Percentiles rank a stretch among this genome's conserved stretches.
These are phyloP conservation scores for Caenorhabditis remanei DNA, from an alignment of 1,140 invertebrate species.

Conservation along the genomic window DNA sequence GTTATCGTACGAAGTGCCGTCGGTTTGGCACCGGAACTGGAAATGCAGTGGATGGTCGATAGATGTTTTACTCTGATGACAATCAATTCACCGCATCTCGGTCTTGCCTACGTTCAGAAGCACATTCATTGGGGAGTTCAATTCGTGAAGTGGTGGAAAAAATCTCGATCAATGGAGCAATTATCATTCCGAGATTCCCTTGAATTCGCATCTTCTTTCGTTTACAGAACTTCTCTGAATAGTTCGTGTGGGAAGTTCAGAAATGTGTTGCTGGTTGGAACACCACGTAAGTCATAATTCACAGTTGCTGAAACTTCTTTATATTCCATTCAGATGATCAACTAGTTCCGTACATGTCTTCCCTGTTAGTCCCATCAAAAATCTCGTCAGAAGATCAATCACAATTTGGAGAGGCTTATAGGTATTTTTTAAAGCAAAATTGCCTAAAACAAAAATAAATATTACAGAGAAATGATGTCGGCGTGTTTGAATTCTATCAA, in stretches of 20 bases:
- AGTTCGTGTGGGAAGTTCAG: constrained; percentile 63
- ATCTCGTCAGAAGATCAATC: constrained; percentile 50
- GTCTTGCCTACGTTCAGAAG: constrained; percentile 59
- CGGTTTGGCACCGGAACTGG: constrained; percentile 45
- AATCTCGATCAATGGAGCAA: constrained; percentile 64
- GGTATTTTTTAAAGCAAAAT: background rate
- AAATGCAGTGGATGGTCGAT: constrained; percentile 45
- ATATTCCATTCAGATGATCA: constrained; percentile 39
- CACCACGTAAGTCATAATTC: constrained; percentile 29
- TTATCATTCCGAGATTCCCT: constrained; percentile 61
- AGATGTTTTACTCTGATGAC: constrained; percentile 64
- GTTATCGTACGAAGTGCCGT: constrained; percentile 63
- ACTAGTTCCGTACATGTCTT: constrained; percentile 58
- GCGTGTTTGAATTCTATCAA: constrained; percentile 32
- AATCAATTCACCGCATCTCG: constrained; percentile 65
- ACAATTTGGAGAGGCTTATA: constrained; percentile 50
- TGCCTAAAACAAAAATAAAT: background rate
- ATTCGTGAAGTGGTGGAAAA: constrained; percentile 64
- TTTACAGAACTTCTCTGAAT: constrained; percentile 59
- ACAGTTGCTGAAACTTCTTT: background rate
- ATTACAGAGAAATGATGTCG: constrained; percentile 60
- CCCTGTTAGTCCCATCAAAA: constrained; percentile 52
- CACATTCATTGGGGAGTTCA: constrained; percentile 60
- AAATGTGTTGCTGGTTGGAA: constrained; percentile 62
- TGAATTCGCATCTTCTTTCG: constrained; percentile 58